Evolutionary conservation across 2,888 invertebrate genomes (phyloP).

Genomic region (Tanytarsus gracilentus): DNA sequence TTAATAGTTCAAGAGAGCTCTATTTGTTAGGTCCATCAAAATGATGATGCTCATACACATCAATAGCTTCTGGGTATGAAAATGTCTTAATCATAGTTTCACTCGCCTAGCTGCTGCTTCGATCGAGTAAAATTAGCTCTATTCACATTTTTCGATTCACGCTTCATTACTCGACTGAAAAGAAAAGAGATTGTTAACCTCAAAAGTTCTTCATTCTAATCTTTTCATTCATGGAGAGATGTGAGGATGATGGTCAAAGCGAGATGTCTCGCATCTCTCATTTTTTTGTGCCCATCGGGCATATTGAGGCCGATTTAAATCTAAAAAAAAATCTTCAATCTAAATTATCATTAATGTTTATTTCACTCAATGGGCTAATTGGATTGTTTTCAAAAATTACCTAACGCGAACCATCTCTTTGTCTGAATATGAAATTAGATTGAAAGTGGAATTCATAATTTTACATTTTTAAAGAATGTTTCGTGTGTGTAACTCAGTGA

Average conservation of each 20-base stretch:
- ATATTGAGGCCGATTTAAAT: no score
- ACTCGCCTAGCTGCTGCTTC: background rate
- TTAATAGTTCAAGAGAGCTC: constrained; percentile 7
- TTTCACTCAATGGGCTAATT: constrained; percentile 1
- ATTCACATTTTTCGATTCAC: constrained; percentile 12
- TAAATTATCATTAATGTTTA: constrained; percentile 5
- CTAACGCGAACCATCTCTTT: background rate
- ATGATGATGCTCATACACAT: no score
- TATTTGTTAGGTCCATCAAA: no score
- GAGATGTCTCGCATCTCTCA: constrained; percentile 10
- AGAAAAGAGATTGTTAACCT: constrained; percentile 8
- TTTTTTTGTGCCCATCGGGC: no score
- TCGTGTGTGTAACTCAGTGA: background rate
- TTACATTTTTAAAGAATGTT: background rate
- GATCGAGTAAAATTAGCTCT: background rate
- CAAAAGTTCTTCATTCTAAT: constrained; percentile 15
- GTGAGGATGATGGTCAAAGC: no score
- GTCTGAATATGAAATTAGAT: constrained; percentile 1
- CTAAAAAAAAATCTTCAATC: background rate
- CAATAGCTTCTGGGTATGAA: constrained; percentile 7
- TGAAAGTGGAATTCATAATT: constrained; percentile 1
- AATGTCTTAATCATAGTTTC: constrained; percentile 15
- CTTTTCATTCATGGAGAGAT: constrained; percentile 1
- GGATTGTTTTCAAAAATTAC: constrained; percentile 5
- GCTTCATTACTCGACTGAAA: background rate